Base-by-base conservation (phyloP, 2,113 vertebrate genomes). In the Paramormyrops kingsleyae region DNA sequence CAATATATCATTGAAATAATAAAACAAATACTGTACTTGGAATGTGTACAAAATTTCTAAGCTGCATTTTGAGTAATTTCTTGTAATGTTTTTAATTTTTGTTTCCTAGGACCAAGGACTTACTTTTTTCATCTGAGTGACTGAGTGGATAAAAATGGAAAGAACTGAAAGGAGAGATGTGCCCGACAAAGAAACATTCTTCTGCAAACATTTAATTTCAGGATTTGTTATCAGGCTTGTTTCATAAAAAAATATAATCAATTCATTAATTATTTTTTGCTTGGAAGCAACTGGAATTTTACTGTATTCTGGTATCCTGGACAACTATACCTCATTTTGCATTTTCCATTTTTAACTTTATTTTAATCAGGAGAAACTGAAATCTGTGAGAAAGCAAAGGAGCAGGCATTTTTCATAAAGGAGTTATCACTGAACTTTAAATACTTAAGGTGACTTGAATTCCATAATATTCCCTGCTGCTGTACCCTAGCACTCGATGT, bases 51-150 rank as follows among this genome's bases (percentile, higher is more conserved):
- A 83, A 27, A 13, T 70, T 13, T 70, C 2, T 8, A 24, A 44
- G 77, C 19, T 83, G 17, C 44, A 52, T 87, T 13, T 35, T 87
- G 17, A 59, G 24, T 62, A 44, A 88, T 66, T 21, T 47, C 19
- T 42, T 35, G 4, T 19, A 87, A 52, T 39, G 17, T 87, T 88
- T 62, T 62, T n/a, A 35, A 44, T 53, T 89, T 53, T 89, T 89
- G 9, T 89, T 83, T 83, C 39, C 74, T 83, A 89, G 88, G 88
- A n/a, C 84, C 74, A 89, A 89, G 88, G 70, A 83, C 42, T 53
- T 70, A 86, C 53, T 87, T 17, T 47, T 9, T 83, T 89, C 21
- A 47, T 53, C 15, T 83, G 77, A 56, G 12, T 80, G 50, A 44
- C 42, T 89, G 52, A 56, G 35, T 80, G 50, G 74, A 83, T 89